Conservation (phyloP, 2,888 invertebrate species). For the Fragum fragum region DNA sequence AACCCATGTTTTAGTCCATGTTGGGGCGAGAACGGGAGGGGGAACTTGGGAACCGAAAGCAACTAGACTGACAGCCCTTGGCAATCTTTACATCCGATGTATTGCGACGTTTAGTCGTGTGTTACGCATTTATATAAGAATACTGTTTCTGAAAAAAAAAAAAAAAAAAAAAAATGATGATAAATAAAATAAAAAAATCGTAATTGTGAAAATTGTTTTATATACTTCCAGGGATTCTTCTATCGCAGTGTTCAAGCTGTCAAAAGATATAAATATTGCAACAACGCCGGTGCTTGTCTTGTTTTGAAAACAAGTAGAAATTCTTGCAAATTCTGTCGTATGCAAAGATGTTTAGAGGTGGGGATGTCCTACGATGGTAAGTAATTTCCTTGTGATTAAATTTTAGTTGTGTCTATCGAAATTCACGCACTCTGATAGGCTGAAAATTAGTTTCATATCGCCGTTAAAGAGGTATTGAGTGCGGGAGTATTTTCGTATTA, state of each 20-base stretch:
- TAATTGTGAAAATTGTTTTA: background rate
- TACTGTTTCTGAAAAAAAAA: background rate
- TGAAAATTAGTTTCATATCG: no score
- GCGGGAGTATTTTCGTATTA: no score
- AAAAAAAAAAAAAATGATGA: background rate
- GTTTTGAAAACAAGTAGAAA: slow-evolving; percentile 30
- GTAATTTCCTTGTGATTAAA: background rate
- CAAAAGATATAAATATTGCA: slow-evolving; percentile 31
- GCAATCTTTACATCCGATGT: no score
- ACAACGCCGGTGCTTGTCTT: slow-evolving; percentile 16
- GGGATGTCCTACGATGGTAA: slow-evolving; percentile 45
- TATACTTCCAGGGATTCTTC: slow-evolving; percentile 34
- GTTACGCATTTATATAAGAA: no score
- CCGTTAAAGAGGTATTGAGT: no score
- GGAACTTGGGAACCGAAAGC: no score
- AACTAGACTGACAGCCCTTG: no score
- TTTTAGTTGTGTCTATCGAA: no score
- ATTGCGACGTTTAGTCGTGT: no score
- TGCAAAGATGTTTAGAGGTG: slow-evolving; percentile 38
- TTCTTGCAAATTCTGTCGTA: slow-evolving; percentile 37
- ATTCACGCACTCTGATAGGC: no score
- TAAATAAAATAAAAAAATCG: background rate
- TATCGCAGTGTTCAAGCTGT: slow-evolving; percentile 37
- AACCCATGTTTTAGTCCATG: no score
- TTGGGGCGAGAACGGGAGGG: no score